Conservation (phyloP, 2,797 vertebrate species). For the Gallirallus australis region DNA sequence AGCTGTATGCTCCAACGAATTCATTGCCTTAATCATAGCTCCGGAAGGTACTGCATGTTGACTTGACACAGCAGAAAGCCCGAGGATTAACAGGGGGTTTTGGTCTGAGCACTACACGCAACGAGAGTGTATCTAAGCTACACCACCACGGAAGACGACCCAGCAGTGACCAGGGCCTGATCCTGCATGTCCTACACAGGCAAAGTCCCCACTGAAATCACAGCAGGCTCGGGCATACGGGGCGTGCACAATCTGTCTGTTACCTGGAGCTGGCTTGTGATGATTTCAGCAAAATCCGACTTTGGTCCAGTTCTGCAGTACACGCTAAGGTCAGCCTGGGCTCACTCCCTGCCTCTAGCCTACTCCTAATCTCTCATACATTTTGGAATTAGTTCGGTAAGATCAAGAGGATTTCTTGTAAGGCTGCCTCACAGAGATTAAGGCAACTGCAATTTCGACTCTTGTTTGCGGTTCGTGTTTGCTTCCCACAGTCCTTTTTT, state of each 20-base stretch:
- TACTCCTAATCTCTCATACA: slow-evolving; percentile 30
- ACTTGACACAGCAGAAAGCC: slow-evolving; percentile 71
- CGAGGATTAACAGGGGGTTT: slow-evolving; percentile 53
- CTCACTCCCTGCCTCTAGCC: not conserved
- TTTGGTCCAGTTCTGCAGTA: not conserved
- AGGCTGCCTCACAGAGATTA: slow-evolving; percentile 66
- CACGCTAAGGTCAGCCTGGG: not conserved
- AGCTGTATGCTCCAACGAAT: slow-evolving; percentile 70
- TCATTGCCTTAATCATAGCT: slow-evolving; percentile 61
- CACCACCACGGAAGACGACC: not conserved
- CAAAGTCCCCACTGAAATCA: not conserved
- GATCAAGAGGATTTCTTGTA: slow-evolving; percentile 19
- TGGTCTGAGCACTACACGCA: slow-evolving; percentile 29
- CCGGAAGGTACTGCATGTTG: slow-evolving; percentile 54
- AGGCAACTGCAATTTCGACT: slow-evolving; percentile 66
- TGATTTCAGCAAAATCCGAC: slow-evolving; percentile 47
- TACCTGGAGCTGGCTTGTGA: slow-evolving; percentile 41
- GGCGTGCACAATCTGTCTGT: not conserved
- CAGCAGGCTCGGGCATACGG: not conserved
- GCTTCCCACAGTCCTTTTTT: not conserved
- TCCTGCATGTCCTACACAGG: not conserved
- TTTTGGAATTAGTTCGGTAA: slow-evolving; percentile 32
- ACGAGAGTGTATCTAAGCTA: slow-evolving; percentile 38
- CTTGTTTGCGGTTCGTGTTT: not conserved
- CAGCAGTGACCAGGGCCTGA: not conserved